Conservation (phyloP, 2,888 invertebrate species). For the Congeria kusceri region DNA sequence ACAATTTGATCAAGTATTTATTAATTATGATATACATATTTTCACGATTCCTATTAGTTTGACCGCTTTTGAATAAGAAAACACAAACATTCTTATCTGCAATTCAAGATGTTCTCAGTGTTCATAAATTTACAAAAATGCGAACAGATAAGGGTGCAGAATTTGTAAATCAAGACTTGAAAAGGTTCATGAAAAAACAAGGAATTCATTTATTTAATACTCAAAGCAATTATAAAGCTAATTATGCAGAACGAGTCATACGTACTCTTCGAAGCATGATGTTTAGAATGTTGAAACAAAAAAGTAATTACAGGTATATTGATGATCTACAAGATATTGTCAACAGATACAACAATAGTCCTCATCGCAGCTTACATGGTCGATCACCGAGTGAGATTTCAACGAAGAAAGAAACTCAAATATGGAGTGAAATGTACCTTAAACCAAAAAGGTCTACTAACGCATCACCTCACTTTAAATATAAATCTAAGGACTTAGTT, state of each 20-base stretch:
- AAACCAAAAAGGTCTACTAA: slow-evolving; percentile 25
- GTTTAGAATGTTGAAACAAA: slow-evolving; percentile 37
- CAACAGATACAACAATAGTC: slow-evolving; percentile 23
- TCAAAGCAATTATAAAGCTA: slow-evolving; percentile 33
- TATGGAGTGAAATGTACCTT: slow-evolving; percentile 40
- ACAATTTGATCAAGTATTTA: slow-evolving; percentile 37
- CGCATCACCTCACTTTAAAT: slow-evolving; percentile 16
- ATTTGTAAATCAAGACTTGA: slow-evolving; percentile 44
- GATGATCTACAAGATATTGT: slow-evolving; percentile 44
- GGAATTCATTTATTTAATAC: slow-evolving; percentile 42
- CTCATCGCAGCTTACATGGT: slow-evolving; percentile 41
- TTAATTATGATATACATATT: slow-evolving; percentile 47
- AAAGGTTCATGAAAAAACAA: slow-evolving; percentile 38
- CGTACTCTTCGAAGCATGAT: slow-evolving; percentile 30
- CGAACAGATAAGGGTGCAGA: slow-evolving; percentile 38
- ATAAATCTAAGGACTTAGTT: slow-evolving; percentile 29
- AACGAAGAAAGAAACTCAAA: slow-evolving; percentile 33
- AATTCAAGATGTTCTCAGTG: slow-evolving; percentile 40
- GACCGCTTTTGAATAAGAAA: slow-evolving; percentile 42
- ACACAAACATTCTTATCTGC: slow-evolving; percentile 35
- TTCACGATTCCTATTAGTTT: slow-evolving; percentile 44
- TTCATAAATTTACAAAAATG: slow-evolving; percentile 29
- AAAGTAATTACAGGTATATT: slow-evolving; percentile 50
- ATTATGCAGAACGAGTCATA: slow-evolving; percentile 9
- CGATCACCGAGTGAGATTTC: slow-evolving; percentile 29